These are phyloP conservation scores for Alethe castanea DNA, from an alignment of 2,113 vertebrate genomes.

Conservation along the genomic window DNA sequence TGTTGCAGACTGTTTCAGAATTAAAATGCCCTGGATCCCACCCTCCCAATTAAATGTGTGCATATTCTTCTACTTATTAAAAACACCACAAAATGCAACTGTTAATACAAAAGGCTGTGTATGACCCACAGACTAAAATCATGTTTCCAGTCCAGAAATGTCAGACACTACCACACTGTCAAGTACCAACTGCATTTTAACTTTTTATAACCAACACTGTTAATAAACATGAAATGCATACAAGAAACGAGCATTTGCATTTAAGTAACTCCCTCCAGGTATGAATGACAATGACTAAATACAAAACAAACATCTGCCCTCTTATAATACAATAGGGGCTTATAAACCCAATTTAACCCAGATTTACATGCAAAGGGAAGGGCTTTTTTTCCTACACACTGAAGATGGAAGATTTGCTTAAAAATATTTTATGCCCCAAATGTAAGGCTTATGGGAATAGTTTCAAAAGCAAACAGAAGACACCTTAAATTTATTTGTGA, in stretches of 20 bases:
- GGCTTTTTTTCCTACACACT: neutral
- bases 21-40: neutral
- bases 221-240: neutral
- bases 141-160: neutral
- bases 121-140: neutral
- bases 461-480: neutral
- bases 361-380: neutral
- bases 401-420: neutral
- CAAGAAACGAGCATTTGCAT: neutral
- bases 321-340: neutral
- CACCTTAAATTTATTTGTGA: neutral
- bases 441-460: neutral
- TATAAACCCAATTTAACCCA: neutral
- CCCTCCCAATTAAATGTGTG: neutral
- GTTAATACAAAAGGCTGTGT: neutral
- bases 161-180: neutral
- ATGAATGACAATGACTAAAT: neutral
- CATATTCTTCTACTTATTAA: neutral
- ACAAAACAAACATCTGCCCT: neutral
- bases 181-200: neutral
- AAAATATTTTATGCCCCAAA: neutral
- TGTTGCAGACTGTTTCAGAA: neutral
- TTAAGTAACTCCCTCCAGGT: neutral
- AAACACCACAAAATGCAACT: neutral
- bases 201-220: neutral